Percentiles rank a stretch among this genome's conserved stretches.
phyloP scores from a whole-genome alignment of 1,140 invertebrate genomes.

The Belonocnema kinseyi region DNA sequence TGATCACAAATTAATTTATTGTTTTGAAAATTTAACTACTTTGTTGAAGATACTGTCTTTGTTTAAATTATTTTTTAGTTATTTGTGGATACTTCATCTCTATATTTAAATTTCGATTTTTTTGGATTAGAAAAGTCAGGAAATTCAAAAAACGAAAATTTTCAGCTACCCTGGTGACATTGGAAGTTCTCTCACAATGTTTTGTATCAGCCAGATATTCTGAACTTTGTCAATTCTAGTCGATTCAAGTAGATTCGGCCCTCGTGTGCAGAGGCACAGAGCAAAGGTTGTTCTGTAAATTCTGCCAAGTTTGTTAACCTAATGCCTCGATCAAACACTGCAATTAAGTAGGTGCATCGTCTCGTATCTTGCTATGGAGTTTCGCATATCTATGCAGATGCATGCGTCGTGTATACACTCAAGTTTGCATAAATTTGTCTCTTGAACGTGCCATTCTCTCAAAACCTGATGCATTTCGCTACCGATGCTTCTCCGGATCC shows the following conservation, averaged over 20 bases:
- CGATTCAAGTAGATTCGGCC: background rate
- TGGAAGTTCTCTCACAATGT: background rate
- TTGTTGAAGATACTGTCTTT: too few species aligned
- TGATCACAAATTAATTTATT: too few species aligned
- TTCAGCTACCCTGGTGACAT: background rate
- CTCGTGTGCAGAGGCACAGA: conserved; percentile 8
- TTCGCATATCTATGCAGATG: conserved; percentile 28
- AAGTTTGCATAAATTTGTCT: conserved; percentile 24
- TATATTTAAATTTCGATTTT: background rate
- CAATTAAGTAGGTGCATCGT: conserved; percentile 31
- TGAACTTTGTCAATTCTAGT: background rate
- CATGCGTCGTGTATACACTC: conserved; percentile 28
- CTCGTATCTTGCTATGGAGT: conserved; percentile 13
- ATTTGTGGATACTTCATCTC: too few species aligned
- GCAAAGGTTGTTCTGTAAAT: background rate
- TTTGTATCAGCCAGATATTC: background rate
- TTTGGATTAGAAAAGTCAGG: background rate
- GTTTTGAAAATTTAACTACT: too few species aligned
- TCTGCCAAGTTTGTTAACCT: conserved; percentile 33
- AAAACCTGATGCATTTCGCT: background rate
- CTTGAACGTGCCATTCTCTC: conserved; percentile 1
- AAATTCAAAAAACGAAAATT: background rate
- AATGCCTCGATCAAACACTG: conserved; percentile 30
- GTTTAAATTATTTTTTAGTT: too few species aligned
- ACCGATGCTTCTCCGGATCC: background rate